phyloP scores from a whole-genome alignment of 2,797 vertebrate species.

The Enteromius argenteus region DNA sequence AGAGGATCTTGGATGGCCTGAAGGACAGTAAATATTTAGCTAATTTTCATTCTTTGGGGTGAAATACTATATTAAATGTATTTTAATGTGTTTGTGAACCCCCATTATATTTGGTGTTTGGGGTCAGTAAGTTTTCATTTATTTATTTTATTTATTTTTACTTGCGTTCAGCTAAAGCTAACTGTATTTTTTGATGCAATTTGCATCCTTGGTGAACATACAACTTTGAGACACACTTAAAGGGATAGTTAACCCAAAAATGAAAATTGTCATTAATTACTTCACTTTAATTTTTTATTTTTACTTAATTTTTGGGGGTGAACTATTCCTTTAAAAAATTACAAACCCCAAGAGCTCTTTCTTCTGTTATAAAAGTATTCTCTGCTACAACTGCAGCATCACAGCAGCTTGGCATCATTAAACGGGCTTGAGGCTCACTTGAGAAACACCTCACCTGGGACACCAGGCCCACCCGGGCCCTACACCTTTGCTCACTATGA shows the following conservation, averaged over 20 bases:
- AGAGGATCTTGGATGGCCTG: no score
- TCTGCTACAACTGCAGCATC: constrained; percentile 79
- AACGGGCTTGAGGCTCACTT: constrained; percentile 96
- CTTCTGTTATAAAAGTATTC: neutral
- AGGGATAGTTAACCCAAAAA: neutral
- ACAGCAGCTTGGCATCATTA: constrained; percentile 93
- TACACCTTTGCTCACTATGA: constrained; percentile 91
- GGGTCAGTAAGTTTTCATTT: no score
- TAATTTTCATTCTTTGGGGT: neutral
- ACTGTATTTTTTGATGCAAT: neutral
- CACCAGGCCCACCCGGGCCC: constrained; percentile 62
- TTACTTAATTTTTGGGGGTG: no score
- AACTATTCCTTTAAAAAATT: neutral
- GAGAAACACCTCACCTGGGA: constrained; percentile 69
- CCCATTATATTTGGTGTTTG: no score
- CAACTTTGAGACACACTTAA: neutral
- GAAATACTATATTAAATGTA: neutral
- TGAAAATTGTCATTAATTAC: no score
- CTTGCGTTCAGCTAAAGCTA: neutral
- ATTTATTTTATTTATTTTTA: no score
- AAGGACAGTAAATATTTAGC: no score
- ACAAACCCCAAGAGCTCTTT: neutral
- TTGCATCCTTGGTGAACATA: neutral
- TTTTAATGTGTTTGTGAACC: neutral
- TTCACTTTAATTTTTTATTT: neutral